phyloP scores from a whole-genome alignment of 2,113 vertebrate species.

The Crotalus tigris region DNA sequence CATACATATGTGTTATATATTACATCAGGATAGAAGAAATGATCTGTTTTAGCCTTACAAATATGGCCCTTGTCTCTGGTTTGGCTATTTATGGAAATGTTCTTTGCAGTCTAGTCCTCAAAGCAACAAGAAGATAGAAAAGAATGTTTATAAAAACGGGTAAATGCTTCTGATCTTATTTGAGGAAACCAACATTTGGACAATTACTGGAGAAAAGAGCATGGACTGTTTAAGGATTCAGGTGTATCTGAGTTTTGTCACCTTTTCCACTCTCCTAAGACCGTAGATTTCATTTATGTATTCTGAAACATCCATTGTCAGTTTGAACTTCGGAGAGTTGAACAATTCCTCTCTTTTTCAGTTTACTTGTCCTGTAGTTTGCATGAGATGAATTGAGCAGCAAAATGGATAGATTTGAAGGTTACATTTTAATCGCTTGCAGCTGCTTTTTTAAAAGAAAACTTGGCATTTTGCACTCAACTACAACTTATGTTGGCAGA shows the following conservation, averaged over 20 bases:
- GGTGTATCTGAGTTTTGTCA: slow-evolving; percentile 2
- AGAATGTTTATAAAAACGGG: slow-evolving; percentile 5
- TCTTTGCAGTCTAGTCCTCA: neutral
- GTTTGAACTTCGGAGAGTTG: neutral
- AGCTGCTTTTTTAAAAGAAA: slow-evolving; percentile 5
- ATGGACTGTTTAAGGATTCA: slow-evolving; percentile 24
- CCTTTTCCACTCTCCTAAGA: slow-evolving; percentile 28
- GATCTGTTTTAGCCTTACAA: neutral
- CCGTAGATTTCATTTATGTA: slow-evolving; percentile 25
- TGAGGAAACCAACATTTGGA: neutral
- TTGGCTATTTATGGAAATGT: slow-evolving; percentile 14
- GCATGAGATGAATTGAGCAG: neutral
- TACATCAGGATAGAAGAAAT: neutral
- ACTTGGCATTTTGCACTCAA: neutral
- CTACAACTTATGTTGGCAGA: slow-evolving; percentile 23
- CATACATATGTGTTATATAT: neutral
- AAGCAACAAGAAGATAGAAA: neutral
- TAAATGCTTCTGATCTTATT: neutral
- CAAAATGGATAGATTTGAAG: neutral
- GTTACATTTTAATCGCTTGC: slow-evolving; percentile 4
- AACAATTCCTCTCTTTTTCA: neutral
- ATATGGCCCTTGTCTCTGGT: neutral
- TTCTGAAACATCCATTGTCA: neutral
- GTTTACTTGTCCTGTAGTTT: neutral
- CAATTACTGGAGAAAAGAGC: neutral